Evolutionary conservation across 2,113 vertebrate genomes (phyloP), one percentile per base, ranked within the genome.

Genomic region (Gymnogyps californianus): DNA sequence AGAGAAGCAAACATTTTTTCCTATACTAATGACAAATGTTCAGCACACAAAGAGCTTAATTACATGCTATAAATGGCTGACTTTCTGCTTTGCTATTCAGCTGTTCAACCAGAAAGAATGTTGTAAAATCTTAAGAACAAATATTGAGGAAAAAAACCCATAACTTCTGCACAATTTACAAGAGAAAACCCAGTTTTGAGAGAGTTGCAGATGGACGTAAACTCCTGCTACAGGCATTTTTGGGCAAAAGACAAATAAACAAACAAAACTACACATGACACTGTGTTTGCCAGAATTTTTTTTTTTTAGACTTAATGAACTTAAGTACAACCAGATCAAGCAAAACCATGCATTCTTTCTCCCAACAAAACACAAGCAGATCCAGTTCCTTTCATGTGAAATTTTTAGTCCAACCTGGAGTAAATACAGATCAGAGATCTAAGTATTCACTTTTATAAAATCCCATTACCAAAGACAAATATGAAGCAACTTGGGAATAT

Each of bases 11-110:
- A 46, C 55, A 51, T 81, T 89, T 96, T 76, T 49, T 47, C 91
- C 91, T 87, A 34, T 75, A 71, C 81, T 55, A 69, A 96, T 90
- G 91, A 97, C 93, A 97, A 98, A 96, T 87, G 84, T 92, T 96
- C 94, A 97, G 89, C 93, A 75, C 93, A 95, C 67, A 94, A 97
- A 95, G 94, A 97, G 80, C 78, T 98, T 97, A 98, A 98, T 97
- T 98, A 87, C 72, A 95, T 76, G 86, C 88, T 93, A 69, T 96
- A 93, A 96, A 83, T 94, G 94, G 74, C 93, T 97, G 87, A 92
- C 51, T 96, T 96, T 96, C 92, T 97, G 94, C 93, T 97, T 97
- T 98, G 90, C 83, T 94, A 57, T 90, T 97, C 96, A 97, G 71
- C 61, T 66, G 51, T 96, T 98, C 96, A 97, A 94, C 93, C 87